Conservation (phyloP, 1,140 invertebrate genomes). For the Dendrolimus punctatus region DNA sequence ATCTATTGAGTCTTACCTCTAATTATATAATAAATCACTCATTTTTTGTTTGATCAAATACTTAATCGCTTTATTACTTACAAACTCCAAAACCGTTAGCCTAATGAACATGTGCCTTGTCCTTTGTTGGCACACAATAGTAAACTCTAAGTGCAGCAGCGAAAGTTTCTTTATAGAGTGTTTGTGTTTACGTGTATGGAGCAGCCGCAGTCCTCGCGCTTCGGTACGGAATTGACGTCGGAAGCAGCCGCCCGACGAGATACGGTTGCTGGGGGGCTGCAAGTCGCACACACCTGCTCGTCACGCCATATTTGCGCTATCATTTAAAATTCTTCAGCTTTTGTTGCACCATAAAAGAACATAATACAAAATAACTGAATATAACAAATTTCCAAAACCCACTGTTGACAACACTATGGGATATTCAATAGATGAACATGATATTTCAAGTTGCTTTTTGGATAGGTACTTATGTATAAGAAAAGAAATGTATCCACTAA, state of each 20-base stretch:
- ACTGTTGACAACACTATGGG: no score
- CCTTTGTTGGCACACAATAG: slow-evolving; percentile 4
- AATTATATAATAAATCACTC: slow-evolving; percentile 1
- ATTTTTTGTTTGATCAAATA: slow-evolving; percentile 6
- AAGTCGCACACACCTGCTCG: slow-evolving; percentile 30
- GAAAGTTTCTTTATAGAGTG: slow-evolving; percentile 7
- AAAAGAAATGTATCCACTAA: no score
- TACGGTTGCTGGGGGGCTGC: slow-evolving; percentile 20
- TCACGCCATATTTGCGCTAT: slow-evolving; percentile 21
- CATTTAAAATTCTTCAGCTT: no score
- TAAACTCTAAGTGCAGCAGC: slow-evolving; percentile 12
- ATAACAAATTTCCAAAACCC: no score
- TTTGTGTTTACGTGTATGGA: slow-evolving; percentile 6
- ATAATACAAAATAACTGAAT: no score
- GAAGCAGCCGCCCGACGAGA: slow-evolving; percentile 26
- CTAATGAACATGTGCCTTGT: slow-evolving; percentile 20
- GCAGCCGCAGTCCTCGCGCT: slow-evolving; percentile 20
- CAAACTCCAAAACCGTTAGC: slow-evolving; percentile 29
- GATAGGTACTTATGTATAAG: no score
- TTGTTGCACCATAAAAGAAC: no score
- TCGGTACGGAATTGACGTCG: slow-evolving; percentile 28
- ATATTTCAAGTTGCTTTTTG: no score
- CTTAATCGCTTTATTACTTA: slow-evolving; percentile 23
- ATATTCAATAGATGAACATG: no score
- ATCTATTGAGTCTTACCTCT: slow-evolving; percentile 1